Evolutionary conservation across 2,113 vertebrate genomes (phyloP), one percentile per base, ranked within the genome.

Genomic region (Oreamnos americanus): DNA sequence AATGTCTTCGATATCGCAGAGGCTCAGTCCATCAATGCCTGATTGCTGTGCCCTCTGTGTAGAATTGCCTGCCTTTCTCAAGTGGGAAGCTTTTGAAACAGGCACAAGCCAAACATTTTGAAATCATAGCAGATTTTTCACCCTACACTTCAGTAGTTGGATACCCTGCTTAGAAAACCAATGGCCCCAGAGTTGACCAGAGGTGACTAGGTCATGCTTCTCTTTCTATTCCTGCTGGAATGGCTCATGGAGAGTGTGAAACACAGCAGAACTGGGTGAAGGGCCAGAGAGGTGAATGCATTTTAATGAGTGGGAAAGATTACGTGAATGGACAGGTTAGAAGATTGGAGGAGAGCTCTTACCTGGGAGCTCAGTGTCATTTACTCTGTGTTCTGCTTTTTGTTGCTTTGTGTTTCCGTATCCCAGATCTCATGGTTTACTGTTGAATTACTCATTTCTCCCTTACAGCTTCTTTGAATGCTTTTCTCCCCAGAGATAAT

Each of bases 281-380:
- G 19, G 36, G 5, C 78, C 67, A 76, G 43, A n/a, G 1, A 3
- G 5, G 8, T 3, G 16, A 51, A 30, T 30, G 15, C 6, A 8
- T 45, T 91, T 58, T 28, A 36, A 67, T 76, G 17, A 6, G 1
- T 64, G 5, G 8, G 4, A n/a, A 47, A 4, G 64, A 62, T 67
- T 39, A 4, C 19, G 7, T 5, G 6, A 28, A 25, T 6, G 30
- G 4, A 10, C 13, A 47, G 5, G 0, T 55, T 53, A 4, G 11
- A 79, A 86, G 21, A 2, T 33, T 39, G 19, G n/a, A 36, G 51
- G 30, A 8, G 28, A 60, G 23, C 47, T 4, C 3, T 39, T 53
- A 58, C 0, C 10, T 10, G 4, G 9, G 57, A 87, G 10, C 17
- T 87, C 81, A 45, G 0, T 30, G 33, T 21, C 49, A 21, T 39